Evolutionary conservation across 1,140 invertebrate genomes (phyloP), one percentile per base, ranked within the genome.

Genomic region (Papilio polytes): DNA sequence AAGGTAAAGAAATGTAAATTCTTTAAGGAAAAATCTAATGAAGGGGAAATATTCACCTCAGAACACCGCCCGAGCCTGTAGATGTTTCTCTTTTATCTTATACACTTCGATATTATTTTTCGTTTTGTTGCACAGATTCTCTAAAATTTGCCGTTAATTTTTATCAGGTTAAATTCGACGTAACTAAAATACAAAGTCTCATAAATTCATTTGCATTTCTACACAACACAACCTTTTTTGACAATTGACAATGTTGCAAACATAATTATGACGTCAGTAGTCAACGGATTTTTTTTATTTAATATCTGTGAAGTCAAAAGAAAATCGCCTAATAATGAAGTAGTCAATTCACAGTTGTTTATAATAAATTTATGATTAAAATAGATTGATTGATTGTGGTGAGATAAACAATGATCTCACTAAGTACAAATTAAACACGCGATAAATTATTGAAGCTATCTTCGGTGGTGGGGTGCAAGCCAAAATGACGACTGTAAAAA

Each of bases 371-470:
- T 2, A 13, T 18, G 26, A 56, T 76, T 51, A 0, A 76, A 76
- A 48, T 48, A 76, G 20, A 76, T 26, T 76, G 41, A 76, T 53
- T 31, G 22, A 53, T 48, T 76, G 9, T 74, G 3, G n/a, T 74
- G 2, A 51, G 10, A 76, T 22, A 22, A 76, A 76, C 44, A 48
- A 51, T 76, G 74, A 76, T 76, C 74, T 76, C 74, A 76, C 22
- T 74, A 22, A 22, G 74, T 22, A 48, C 74, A 76, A 76, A 76
- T 46, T 48, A 51, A 26, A 76, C 41, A 76, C 20, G 44, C 10
- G 74, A 46, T 76, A 44, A 76, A 48, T 48, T 18, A 53, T 18
- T 70, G 63, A 31, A 76, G 46, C 44, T 76, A 76, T 76, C 31
- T 76, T 76, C 12, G 46, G 74, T 76, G 46, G 15, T 31, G 26